A percentile compares a stretch with the other conserved stretches of the same genome.
These are phyloP conservation scores for Andricus quercusramuli DNA, from an alignment of 2,888 invertebrate genomes.

Conservation along the genomic window DNA sequence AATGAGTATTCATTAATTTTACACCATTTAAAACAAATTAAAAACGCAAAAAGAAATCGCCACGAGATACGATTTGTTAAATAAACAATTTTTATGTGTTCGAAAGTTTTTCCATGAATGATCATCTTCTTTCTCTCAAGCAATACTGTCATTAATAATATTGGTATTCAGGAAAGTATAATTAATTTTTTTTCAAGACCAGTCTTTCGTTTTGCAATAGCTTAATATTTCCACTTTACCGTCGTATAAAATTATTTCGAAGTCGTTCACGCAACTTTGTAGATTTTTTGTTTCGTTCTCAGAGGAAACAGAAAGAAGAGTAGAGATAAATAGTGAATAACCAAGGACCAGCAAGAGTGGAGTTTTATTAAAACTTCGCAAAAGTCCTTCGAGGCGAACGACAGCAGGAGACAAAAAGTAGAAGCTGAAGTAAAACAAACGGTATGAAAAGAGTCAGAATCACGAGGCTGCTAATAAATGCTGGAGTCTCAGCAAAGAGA, in stretches of 20 bases:
- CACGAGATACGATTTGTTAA: too few species aligned
- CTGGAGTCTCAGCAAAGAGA: conserved; percentile 50
- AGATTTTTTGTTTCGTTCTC: neutral
- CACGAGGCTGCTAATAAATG: conserved; percentile 49
- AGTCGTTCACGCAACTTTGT: neutral
- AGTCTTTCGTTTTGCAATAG: neutral
- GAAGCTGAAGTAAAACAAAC: neutral
- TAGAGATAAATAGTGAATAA: conserved; percentile 2
- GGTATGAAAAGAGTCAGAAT: conserved; percentile 24
- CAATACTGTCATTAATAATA: too few species aligned
- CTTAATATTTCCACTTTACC: neutral
- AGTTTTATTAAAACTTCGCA: neutral
- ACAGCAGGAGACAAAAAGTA: neutral
- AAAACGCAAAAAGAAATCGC: too few species aligned
- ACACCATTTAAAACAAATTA: too few species aligned
- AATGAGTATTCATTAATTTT: too few species aligned
- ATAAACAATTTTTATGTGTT: too few species aligned
- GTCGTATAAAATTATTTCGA: neutral
- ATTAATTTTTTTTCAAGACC: too few species aligned
- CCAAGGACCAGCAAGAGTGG: neutral
- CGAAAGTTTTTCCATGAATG: too few species aligned
- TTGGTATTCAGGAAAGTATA: too few species aligned
- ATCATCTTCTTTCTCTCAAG: too few species aligned
- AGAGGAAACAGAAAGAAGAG: neutral
- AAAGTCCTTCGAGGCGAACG: neutral